Conservation (phyloP, 2,113 vertebrate species). For the Anguilla rostrata region DNA sequence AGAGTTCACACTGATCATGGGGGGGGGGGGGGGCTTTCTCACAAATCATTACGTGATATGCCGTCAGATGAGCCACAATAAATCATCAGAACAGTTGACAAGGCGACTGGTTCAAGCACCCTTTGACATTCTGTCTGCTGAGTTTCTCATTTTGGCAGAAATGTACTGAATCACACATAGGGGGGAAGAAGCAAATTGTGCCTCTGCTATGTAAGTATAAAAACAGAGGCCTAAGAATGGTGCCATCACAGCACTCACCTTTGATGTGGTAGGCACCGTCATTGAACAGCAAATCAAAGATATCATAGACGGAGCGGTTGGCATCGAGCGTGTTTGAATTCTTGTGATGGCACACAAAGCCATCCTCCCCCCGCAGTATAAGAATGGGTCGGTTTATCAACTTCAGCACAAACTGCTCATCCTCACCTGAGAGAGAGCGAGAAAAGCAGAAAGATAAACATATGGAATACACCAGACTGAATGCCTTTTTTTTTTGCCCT, state of each 20-base stretch:
- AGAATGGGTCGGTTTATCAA: constrained; percentile 94
- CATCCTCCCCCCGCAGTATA: constrained; percentile 86
- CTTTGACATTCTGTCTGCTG: background rate
- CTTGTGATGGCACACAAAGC: constrained; percentile 91
- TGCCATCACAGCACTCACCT: constrained; percentile 66
- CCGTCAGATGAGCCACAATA: background rate
- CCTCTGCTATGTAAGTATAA: background rate
- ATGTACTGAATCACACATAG: background rate
- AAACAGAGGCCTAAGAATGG: background rate
- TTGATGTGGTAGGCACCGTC: constrained; percentile 90
- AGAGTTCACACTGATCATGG: background rate
- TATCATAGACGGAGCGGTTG: constrained; percentile 89
- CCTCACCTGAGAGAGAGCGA: constrained; percentile 69
- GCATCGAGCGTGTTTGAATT: constrained; percentile 87
- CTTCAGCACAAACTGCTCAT: constrained; percentile 87
- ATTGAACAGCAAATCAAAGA: constrained; percentile 85
- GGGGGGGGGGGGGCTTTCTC: too few relatives aligned
- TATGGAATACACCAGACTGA: too few relatives aligned
- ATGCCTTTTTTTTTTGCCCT: too few relatives aligned
- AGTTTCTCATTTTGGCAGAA: background rate
- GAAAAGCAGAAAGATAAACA: too few relatives aligned
- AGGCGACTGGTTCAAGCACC: background rate
- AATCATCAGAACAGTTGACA: background rate
- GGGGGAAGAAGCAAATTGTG: too few relatives aligned
- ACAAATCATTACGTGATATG: background rate